A percentile compares a stretch with the other conserved stretches of the same genome.
These are phyloP conservation scores for Coracopsis vasa DNA, from an alignment of 2,113 vertebrate species.

Conservation along the genomic window DNA sequence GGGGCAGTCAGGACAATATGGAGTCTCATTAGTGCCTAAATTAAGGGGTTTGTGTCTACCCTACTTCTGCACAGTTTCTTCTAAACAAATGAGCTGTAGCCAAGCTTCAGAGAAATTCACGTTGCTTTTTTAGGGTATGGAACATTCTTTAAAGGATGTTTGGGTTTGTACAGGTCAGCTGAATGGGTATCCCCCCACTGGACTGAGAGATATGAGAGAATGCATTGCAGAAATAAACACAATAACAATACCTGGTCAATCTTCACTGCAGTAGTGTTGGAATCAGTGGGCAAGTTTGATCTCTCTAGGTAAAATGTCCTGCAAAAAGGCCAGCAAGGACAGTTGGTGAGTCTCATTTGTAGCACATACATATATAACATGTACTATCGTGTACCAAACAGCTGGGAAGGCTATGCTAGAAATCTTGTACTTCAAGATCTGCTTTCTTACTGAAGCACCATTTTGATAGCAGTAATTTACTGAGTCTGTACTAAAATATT, in stretches of 20 bases:
- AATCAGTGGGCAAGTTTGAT: conserved; percentile 92
- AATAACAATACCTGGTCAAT: conserved; percentile 88
- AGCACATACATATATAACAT: neutral
- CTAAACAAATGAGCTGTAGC: neutral
- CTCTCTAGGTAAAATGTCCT: conserved; percentile 97
- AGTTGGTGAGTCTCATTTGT: neutral
- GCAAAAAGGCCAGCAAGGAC: conserved; percentile 25
- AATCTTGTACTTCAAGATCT: neutral
- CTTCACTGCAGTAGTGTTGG: conserved; percentile 91
- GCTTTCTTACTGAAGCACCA: neutral
- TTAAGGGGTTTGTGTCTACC: neutral
- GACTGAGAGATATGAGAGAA: neutral
- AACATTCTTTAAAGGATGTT: neutral
- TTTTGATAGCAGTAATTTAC: neutral
- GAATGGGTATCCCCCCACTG: neutral
- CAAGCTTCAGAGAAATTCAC: neutral
- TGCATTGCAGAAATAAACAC: neutral
- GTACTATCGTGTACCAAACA: neutral
- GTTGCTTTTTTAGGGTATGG: neutral
- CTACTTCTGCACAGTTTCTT: neutral
- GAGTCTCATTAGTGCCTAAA: neutral
- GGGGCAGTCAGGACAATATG: neutral
- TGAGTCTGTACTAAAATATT: neutral
- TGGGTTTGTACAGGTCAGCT: neutral
- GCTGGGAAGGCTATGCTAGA: neutral